Percentiles rank a stretch among this genome's conserved stretches.
Evolutionary conservation across 2,113 vertebrate species (phyloP).

Genomic region (Xiphophorus hellerii): DNA sequence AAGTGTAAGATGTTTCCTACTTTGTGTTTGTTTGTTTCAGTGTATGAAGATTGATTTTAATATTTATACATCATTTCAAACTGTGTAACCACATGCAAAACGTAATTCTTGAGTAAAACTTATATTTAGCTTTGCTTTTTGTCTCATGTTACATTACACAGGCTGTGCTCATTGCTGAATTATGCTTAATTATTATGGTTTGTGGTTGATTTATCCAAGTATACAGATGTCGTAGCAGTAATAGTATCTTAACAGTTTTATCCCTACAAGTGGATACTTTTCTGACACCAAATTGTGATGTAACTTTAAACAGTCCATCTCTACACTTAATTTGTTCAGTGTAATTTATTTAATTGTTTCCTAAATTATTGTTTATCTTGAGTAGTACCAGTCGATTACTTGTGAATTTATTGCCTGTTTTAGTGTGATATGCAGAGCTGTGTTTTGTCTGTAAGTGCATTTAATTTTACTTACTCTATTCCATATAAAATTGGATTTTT

Average conservation of each 20-base stretch:
- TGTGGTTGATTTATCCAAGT: neutral
- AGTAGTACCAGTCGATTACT: neutral
- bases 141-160: conserved; percentile 1
- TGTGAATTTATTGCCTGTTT: conserved; percentile 8
- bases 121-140: too few relatives aligned
- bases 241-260: neutral
- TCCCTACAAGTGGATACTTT: neutral
- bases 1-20: conserved; percentile 48
- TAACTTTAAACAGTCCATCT: neutral
- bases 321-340: neutral
- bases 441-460: conserved; percentile 22
- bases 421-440: conserved; percentile 19
- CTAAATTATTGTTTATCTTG: too few relatives aligned
- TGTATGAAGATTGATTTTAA: neutral
- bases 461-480: neutral
- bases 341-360: too few relatives aligned
- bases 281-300: neutral
- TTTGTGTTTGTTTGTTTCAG: neutral
- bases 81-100: neutral
- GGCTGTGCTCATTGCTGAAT: neutral
- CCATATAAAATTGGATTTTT: too few relatives aligned
- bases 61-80: neutral
- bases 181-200: neutral
- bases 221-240: neutral
- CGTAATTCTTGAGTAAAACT: too few relatives aligned